phyloP scores from a whole-genome alignment of 2,888 invertebrate genomes.

The Agrenia bidenticulata region DNA sequence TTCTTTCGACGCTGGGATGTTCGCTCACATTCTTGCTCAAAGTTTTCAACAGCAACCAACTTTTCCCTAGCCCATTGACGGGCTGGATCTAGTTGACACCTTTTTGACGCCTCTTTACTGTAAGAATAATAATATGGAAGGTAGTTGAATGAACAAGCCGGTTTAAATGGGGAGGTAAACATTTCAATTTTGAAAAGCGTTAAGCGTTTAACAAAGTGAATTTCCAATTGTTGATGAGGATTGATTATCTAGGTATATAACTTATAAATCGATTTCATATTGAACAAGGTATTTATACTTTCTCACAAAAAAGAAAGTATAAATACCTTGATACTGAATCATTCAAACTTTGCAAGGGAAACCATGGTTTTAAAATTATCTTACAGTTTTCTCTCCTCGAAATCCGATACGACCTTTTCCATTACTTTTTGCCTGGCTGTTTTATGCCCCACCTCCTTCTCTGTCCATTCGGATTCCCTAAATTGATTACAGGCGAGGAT shows the following conservation, averaged over 20 bases:
- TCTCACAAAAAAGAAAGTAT: too few species aligned
- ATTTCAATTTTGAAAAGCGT: too few species aligned
- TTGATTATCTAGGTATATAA: too few species aligned
- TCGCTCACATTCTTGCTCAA: constrained; percentile 37
- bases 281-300: too few species aligned
- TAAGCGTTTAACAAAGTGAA: too few species aligned
- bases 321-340: too few species aligned
- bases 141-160: constrained; percentile 13
- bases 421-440: not conserved
- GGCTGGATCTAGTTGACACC: constrained; percentile 19
- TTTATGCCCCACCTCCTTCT: constrained; percentile 13
- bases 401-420: not conserved
- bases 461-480: constrained; percentile 40
- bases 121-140: not conserved
- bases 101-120: constrained; percentile 31
- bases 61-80: constrained; percentile 41
- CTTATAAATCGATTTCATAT: too few species aligned
- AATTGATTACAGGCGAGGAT: constrained; percentile 14
- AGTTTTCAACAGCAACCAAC: constrained; percentile 40
- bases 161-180: constrained; percentile 9
- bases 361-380: too few species aligned
- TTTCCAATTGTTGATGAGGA: too few species aligned
- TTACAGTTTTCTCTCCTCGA: too few species aligned
- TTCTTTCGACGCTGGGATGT: constrained; percentile 29
- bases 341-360: too few species aligned